A percentile compares a stretch with the other conserved stretches of the same genome.
phyloP scores from a whole-genome alignment of 1,140 invertebrate species.

The Nasonia giraulti region DNA sequence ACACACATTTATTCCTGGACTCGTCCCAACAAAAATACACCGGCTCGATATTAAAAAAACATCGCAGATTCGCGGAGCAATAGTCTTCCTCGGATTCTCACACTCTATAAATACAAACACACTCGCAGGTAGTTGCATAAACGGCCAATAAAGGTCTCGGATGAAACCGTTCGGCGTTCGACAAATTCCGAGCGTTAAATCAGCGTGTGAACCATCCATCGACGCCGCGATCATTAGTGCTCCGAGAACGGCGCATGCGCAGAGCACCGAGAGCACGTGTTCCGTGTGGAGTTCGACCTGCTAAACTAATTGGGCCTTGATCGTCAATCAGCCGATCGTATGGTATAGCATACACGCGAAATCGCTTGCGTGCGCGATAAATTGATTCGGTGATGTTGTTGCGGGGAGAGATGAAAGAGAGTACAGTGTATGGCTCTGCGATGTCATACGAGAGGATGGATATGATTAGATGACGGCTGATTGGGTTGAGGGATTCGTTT shows the following conservation, averaged over 20 bases:
- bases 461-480: background rate
- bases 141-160: background rate
- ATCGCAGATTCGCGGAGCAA: too few relatives aligned
- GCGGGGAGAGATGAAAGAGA: background rate
- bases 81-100: background rate
- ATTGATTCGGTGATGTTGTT: background rate
- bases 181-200: conserved; percentile 18
- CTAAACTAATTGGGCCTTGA: conserved; percentile 51
- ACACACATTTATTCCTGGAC: too few relatives aligned
- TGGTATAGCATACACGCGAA: background rate
- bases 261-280: background rate
- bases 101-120: background rate
- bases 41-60: too few relatives aligned
- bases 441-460: background rate
- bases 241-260: background rate
- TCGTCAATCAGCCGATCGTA: conserved; percentile 35
- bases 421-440: too few relatives aligned
- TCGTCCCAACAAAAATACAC: too few relatives aligned
- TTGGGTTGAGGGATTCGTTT: background rate
- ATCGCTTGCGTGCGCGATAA: background rate
- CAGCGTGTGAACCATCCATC: conserved; percentile 27
- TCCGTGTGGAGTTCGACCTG: background rate
- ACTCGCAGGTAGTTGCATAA: background rate
- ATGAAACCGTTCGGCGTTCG: background rate
- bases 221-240: conserved; percentile 22